Conservation (phyloP, 37 sponge, comb jelly and placozoan species). For the Diacarnus erythraeanus region DNA sequence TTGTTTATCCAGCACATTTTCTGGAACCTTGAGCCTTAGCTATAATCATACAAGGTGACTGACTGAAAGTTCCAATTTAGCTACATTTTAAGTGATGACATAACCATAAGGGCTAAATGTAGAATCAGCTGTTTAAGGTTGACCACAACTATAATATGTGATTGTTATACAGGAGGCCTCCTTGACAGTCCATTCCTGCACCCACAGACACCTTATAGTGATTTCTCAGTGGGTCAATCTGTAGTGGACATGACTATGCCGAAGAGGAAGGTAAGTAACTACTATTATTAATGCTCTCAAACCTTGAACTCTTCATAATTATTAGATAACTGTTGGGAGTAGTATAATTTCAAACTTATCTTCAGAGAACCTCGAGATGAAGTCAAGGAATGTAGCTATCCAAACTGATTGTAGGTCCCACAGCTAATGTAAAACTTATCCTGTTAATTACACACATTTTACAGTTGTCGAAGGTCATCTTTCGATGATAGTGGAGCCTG, state of each 20-base stretch:
- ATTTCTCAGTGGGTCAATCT: conserved; percentile 16
- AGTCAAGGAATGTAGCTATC: conserved; percentile 19
- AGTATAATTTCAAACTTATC: background rate
- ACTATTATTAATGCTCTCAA: too few relatives aligned
- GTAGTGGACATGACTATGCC: conserved; percentile 41
- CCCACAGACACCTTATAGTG: conserved; percentile 41
- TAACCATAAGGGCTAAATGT: too few relatives aligned
- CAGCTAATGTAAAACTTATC: background rate
- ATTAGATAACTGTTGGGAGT: background rate
- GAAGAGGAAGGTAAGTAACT: conserved; percentile 4
- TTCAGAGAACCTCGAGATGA: background rate
- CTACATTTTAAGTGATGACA: too few relatives aligned
- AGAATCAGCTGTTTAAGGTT: too few relatives aligned
- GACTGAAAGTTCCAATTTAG: too few relatives aligned
- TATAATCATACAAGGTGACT: too few relatives aligned
- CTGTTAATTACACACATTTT: too few relatives aligned
- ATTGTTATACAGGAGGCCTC: conserved; percentile 7
- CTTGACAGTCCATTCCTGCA: background rate
- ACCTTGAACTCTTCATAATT: too few relatives aligned
- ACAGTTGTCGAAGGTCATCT: conserved; percentile 34
- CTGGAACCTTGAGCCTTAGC: too few relatives aligned
- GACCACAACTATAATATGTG: too few relatives aligned
- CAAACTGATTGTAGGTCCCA: conserved; percentile 23
- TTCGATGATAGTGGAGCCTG: conserved; percentile 15
- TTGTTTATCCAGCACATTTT: too few relatives aligned